These are phyloP conservation scores for Tuberolachnus salignus DNA, from an alignment of 2,888 invertebrate genomes.

Conservation along the genomic window DNA sequence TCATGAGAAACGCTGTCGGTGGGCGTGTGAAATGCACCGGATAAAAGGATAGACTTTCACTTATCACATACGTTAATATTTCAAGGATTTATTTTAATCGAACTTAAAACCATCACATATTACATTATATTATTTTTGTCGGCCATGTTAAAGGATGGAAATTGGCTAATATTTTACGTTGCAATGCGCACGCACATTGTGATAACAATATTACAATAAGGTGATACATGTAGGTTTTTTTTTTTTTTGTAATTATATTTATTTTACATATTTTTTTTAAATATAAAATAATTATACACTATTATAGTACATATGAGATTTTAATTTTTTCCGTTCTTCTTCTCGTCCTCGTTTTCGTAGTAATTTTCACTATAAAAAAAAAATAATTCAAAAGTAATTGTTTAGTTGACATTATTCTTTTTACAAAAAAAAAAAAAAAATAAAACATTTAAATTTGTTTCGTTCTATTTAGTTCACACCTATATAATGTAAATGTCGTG, in stretches of 20 bases:
- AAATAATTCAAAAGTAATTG: constrained; percentile 22
- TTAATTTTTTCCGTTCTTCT: constrained; percentile 57
- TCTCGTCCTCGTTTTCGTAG: constrained; percentile 67
- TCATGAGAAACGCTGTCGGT: constrained; percentile 20
- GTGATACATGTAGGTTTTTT: not conserved
- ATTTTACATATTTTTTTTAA: constrained; percentile 29
- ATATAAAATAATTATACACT: constrained; percentile 27
- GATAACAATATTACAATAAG: no score
- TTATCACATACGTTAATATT: constrained; percentile 9
- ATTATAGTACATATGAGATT: constrained; percentile 39
- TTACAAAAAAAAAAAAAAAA: no score
- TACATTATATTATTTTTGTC: not conserved
- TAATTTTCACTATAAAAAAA: constrained; percentile 73
- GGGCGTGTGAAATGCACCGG: constrained; percentile 39
- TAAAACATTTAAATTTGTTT: not conserved
- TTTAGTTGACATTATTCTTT: not conserved
- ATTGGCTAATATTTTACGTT: not conserved
- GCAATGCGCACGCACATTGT: not conserved
- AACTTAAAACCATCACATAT: not conserved
- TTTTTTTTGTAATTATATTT: constrained; percentile 8
- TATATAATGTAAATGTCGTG: not conserved
- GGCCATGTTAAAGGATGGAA: constrained; percentile 12
- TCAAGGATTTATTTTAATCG: constrained; percentile 39
- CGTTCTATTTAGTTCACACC: not conserved
- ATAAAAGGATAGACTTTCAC: constrained; percentile 45